Evolutionary conservation across 2,797 vertebrate genomes (phyloP).

Genomic region (Aldrovandia affinis): DNA sequence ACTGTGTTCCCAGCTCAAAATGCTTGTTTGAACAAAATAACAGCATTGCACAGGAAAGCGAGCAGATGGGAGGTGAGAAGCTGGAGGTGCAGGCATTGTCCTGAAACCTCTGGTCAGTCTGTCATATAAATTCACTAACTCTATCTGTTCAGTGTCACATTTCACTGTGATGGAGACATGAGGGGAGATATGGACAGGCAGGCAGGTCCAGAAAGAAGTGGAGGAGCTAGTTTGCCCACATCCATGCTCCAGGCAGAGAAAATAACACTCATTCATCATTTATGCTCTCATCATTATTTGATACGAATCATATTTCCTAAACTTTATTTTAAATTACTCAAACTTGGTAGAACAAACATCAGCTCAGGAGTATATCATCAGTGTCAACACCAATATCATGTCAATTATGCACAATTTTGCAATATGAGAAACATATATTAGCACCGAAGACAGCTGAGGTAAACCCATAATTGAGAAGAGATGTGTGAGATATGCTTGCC

Average conservation of each 20-base stretch:
- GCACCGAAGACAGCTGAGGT: not conserved
- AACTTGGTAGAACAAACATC: not conserved
- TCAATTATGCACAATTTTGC: not conserved
- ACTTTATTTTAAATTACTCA: not conserved
- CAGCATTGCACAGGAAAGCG: not conserved
- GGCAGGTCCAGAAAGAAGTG: too few species aligned
- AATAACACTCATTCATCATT: not conserved
- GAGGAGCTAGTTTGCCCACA: not conserved
- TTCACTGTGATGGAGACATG: not conserved
- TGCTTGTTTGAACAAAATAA: not conserved
- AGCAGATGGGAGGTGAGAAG: not conserved
- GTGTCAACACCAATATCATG: not conserved
- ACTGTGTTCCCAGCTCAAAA: not conserved
- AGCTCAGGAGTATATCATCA: not conserved
- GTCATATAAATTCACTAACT: not conserved
- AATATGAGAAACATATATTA: not conserved
- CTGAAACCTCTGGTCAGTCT: not conserved
- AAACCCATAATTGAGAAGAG: constrained; percentile 3
- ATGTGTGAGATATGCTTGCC: not conserved
- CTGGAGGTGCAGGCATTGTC: not conserved
- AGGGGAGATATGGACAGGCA: not conserved
- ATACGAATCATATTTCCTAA: not conserved
- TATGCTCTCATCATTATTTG: not conserved
- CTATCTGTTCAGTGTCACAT: not conserved
- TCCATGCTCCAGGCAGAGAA: not conserved